These are phyloP conservation scores for Strix aluco DNA, from an alignment of 2,113 vertebrate species.

Conservation along the genomic window DNA sequence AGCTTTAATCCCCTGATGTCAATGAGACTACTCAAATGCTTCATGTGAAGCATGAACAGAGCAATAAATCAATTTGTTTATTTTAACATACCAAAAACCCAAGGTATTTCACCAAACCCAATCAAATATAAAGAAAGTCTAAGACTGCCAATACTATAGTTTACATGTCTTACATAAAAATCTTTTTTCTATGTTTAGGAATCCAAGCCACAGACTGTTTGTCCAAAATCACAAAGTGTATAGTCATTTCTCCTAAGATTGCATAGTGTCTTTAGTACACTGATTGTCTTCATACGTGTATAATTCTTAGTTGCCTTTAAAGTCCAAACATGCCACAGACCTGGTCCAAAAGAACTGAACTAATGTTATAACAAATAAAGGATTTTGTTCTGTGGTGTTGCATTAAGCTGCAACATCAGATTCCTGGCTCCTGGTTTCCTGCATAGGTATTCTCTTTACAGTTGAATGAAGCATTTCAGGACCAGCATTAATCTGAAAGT, in stretches of 20 bases:
- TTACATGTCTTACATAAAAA: neutral
- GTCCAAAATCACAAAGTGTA: neutral
- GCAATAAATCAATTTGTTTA: conserved; percentile 4
- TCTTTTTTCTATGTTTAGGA: neutral
- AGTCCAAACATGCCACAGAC: neutral
- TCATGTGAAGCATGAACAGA: neutral
- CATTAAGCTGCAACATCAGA: neutral
- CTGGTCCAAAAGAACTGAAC: neutral
- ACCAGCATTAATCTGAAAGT: neutral
- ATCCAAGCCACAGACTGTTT: neutral
- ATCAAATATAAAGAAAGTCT: neutral
- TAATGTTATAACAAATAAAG: neutral
- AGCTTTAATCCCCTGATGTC: conserved; percentile 2
- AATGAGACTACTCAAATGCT: neutral
- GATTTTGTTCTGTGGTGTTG: neutral
- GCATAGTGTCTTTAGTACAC: accelerated
- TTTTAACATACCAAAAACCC: neutral
- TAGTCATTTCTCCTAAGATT: neutral
- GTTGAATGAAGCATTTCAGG: neutral
- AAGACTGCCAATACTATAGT: neutral
- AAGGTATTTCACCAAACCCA: neutral
- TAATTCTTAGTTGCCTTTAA: neutral
- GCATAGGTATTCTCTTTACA: neutral
- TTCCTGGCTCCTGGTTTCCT: neutral
- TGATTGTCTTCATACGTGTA: neutral